Conservation (phyloP, 1,140 invertebrate genomes). For the Cydia strobilella region DNA sequence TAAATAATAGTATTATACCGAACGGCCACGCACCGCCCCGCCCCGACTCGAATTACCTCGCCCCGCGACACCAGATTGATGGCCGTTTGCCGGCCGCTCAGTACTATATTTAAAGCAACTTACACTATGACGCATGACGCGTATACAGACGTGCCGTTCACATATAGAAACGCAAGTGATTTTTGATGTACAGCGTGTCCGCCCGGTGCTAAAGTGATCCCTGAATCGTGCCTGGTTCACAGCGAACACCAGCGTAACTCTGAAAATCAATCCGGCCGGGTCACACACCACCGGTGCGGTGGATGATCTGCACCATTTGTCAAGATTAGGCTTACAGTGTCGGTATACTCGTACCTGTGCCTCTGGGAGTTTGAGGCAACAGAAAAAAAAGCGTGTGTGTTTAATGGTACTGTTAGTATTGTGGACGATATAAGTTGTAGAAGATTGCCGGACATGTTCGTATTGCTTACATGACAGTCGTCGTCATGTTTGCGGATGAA, state of each 20-base stretch:
- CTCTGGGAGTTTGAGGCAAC: conserved; percentile 14
- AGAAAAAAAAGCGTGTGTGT: not conserved
- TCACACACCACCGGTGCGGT: conserved; percentile 48
- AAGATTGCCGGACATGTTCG: not conserved
- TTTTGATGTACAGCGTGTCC: too few species aligned
- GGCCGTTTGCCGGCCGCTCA: too few species aligned
- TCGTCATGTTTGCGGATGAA: too few species aligned
- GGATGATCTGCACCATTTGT: conserved; percentile 75
- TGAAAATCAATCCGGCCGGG: conserved; percentile 53
- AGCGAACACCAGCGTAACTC: conserved; percentile 4
- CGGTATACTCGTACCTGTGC: conserved; percentile 25
- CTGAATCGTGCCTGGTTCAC: not conserved
- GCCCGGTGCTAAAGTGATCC: not conserved
- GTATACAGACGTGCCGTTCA: too few species aligned
- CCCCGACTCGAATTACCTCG: too few species aligned
- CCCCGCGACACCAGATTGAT: too few species aligned
- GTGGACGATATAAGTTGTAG: not conserved
- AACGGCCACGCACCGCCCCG: too few species aligned
- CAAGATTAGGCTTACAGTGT: conserved; percentile 65
- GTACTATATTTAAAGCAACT: too few species aligned
- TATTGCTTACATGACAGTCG: not conserved
- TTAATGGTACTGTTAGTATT: conserved; percentile 9
- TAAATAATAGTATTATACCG: too few species aligned
- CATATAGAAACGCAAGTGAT: too few species aligned
- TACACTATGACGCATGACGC: too few species aligned